Conservation (phyloP, 2,888 invertebrate genomes). For the Tryphoninae sp. region DNA sequence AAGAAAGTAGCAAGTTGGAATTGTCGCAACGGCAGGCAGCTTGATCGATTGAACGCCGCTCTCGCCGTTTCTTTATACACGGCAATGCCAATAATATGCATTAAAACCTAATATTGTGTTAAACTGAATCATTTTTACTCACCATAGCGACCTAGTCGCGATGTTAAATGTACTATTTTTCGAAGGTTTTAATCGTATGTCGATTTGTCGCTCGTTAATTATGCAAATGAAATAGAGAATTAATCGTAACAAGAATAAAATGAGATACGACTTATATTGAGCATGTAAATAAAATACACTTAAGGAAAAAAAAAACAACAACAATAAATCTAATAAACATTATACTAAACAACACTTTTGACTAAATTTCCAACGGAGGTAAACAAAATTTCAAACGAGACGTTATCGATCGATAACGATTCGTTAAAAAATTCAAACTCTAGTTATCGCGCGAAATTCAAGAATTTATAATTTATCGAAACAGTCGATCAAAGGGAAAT, state of each 20-base stretch:
- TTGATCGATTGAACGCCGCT: constrained; percentile 53
- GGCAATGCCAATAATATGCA: constrained; percentile 21
- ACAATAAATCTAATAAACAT: background rate
- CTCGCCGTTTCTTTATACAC: constrained; percentile 36
- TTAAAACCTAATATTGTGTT: constrained; percentile 41
- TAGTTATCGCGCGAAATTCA: too few species aligned
- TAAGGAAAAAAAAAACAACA: background rate
- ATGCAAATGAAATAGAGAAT: constrained; percentile 69
- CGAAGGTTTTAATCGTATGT: constrained; percentile 61
- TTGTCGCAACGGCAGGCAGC: constrained; percentile 23
- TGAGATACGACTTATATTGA: constrained; percentile 1
- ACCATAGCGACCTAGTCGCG: constrained; percentile 67
- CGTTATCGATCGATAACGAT: too few species aligned
- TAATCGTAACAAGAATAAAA: constrained; percentile 56
- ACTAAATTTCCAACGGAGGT: too few species aligned
- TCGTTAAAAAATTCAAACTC: too few species aligned
- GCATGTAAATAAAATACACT: background rate
- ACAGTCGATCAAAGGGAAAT: background rate
- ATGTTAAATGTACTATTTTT: constrained; percentile 65
- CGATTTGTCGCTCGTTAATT: constrained; percentile 69
- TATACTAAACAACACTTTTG: too few species aligned
- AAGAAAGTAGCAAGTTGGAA: constrained; percentile 24
- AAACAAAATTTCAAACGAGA: too few species aligned
- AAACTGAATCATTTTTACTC: constrained; percentile 65
- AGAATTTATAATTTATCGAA: background rate